Evolutionary conservation across 2,797 vertebrate genomes (phyloP).

Genomic region (Loriculus beryllinus): DNA sequence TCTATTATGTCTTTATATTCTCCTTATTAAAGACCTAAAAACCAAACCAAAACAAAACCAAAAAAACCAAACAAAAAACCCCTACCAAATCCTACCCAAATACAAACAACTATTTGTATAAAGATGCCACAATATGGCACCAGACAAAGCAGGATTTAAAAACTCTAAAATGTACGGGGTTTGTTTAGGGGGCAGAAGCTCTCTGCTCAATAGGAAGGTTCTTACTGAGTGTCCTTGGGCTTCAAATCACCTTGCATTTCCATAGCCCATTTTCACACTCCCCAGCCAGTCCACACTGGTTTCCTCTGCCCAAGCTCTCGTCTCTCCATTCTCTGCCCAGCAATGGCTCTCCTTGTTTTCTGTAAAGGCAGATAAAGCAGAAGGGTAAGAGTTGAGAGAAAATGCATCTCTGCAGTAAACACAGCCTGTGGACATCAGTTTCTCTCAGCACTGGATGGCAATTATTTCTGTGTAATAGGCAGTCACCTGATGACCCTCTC

Average conservation of each 20-base stretch:
- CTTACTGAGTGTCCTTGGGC: background rate
- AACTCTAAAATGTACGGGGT: background rate
- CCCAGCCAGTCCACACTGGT: accelerated
- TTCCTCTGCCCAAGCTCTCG: accelerated
- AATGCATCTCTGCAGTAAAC: background rate
- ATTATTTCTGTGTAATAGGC: constrained; percentile 59
- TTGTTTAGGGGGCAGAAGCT: background rate
- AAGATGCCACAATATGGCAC: background rate
- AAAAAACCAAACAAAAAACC: background rate
- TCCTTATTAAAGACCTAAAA: background rate
- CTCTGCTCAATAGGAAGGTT: background rate
- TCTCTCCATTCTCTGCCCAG: background rate
- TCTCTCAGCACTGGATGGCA: constrained; percentile 18
- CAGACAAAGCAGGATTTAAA: background rate
- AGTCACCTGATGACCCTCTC: constrained; percentile 9
- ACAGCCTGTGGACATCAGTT: background rate
- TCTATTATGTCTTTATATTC: background rate
- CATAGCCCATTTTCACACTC: accelerated
- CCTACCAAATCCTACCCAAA: background rate
- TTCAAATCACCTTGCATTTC: background rate
- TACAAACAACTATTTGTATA: background rate
- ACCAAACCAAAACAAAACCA: too few species aligned
- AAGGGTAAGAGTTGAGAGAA: background rate
- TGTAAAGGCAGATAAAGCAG: background rate
- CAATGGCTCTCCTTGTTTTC: background rate